Evolutionary conservation across 2,113 vertebrate species (phyloP).

Genomic region (Naja naja): DNA sequence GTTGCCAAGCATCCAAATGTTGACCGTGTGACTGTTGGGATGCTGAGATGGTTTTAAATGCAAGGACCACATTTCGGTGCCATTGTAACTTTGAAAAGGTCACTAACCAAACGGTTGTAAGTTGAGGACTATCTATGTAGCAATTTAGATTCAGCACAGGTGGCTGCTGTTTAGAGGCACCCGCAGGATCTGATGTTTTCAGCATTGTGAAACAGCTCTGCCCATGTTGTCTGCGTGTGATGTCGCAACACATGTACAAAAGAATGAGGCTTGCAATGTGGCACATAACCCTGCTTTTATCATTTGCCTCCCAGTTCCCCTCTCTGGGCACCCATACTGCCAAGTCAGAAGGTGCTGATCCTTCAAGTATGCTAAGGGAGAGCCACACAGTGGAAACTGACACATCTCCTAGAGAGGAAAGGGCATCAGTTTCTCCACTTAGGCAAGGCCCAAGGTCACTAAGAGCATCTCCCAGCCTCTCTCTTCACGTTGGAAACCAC

Average conservation of each 20-base stretch:
- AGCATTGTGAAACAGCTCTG: background rate
- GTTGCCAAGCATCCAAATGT: background rate
- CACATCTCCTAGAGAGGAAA: background rate
- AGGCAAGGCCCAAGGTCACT: background rate
- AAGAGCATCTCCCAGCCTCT: background rate
- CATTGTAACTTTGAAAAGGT: background rate
- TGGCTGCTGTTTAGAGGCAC: background rate
- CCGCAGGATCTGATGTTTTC: background rate
- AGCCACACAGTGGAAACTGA: background rate
- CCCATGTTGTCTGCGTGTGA: background rate
- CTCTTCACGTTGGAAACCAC: background rate
- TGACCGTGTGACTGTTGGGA: background rate
- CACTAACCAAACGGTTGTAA: background rate
- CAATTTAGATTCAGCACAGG: background rate
- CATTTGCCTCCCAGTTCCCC: background rate
- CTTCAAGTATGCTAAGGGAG: background rate
- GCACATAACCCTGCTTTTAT: background rate
- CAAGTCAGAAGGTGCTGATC: background rate
- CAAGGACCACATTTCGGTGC: background rate
- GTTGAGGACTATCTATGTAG: background rate
- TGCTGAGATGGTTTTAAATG: background rate
- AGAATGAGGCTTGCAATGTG: background rate
- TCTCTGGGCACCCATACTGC: background rate
- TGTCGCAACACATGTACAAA: background rate
- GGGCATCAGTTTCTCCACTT: background rate